Evolutionary conservation across 2,113 vertebrate genomes (phyloP).

Genomic region (Mastomys coucha): DNA sequence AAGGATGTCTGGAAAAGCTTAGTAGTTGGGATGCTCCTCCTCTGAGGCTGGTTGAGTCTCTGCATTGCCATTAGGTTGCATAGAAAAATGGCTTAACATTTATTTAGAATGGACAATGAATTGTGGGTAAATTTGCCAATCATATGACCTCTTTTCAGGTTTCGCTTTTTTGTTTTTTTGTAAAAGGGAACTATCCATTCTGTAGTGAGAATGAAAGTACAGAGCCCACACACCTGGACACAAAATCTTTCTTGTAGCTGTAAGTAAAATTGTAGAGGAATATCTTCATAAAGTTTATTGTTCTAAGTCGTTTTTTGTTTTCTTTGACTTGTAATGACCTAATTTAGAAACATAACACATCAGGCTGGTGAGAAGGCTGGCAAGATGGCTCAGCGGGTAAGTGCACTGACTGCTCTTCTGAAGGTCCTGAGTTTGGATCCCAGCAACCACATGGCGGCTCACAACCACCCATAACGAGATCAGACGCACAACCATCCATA

Average conservation of each 20-base stretch:
- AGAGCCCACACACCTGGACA: background rate
- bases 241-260: background rate
- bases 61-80: background rate
- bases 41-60: background rate
- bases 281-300: background rate
- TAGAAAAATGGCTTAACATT: background rate
- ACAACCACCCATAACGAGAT: too few relatives aligned
- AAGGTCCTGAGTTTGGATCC: too few relatives aligned
- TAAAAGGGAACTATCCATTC: background rate
- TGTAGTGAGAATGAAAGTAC: background rate
- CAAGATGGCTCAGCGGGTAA: too few relatives aligned
- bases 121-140: background rate
- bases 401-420: too few relatives aligned
- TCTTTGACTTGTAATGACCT: background rate
- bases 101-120: background rate
- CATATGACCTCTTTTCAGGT: background rate
- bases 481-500: too few relatives aligned
- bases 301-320: background rate
- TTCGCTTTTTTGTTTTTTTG: background rate
- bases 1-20: background rate
- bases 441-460: too few relatives aligned
- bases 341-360: background rate
- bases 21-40: background rate
- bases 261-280: background rate
- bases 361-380: too few relatives aligned